A percentile compares a stretch with the other conserved stretches of the same genome.
Conservation (phyloP, 2,797 vertebrate genomes). For the Pseudopleuronectes americanus region DNA sequence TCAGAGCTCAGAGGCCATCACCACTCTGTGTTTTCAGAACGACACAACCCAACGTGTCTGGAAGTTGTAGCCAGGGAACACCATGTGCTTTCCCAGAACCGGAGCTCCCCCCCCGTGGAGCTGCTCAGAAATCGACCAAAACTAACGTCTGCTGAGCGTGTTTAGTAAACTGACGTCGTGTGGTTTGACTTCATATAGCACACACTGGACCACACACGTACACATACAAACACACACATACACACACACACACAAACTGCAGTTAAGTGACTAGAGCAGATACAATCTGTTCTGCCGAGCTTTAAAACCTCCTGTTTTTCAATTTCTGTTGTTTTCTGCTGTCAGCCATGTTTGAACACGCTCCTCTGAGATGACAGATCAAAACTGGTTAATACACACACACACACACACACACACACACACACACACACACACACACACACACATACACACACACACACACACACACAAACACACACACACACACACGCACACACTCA, state of each 20-base stretch:
- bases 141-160: not conserved
- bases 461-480: too few relatives aligned
- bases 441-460: too few relatives aligned
- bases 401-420: too few relatives aligned
- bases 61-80: not conserved
- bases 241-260: not conserved
- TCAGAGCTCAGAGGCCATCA: not conserved
- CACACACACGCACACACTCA: too few relatives aligned
- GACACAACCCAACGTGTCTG: not conserved
- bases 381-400: too few relatives aligned
- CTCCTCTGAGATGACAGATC: too few relatives aligned
- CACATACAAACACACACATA: not conserved
- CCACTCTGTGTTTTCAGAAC: not conserved
- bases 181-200: slow-evolving; percentile 7
- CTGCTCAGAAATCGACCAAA: not conserved
- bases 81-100: slow-evolving; percentile 10
- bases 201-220: not conserved
- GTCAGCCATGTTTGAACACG: too few relatives aligned
- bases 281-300: not conserved
- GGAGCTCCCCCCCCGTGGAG: too few relatives aligned
- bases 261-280: not conserved
- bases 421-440: too few relatives aligned
- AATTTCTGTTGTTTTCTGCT: too few relatives aligned
- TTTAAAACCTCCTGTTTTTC: not conserved
- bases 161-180: not conserved